Evolutionary conservation across 2,113 vertebrate genomes (phyloP).

Genomic region (chimpanzee (Pan troglodytes)): NHGRI_mPanTro3-v2.1_pri NC_086015.1:14311501-14312000

Average conservation of each 20-base stretch:
- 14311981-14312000: background rate
- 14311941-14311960: background rate
- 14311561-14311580: background rate
- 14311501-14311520: no score
- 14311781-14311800: background rate
- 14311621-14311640: background rate
- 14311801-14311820: no score
- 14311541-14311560: background rate
- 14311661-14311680: background rate
- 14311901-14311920: rapidly evolving
- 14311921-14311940: background rate
- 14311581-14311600: background rate
- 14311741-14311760: background rate
- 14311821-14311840: background rate
- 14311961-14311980: background rate
- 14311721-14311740: background rate
- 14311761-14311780: background rate
- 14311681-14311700: background rate
- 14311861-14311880: background rate
- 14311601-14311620: background rate
- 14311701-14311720: background rate
- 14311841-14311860: background rate
- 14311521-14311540: background rate
- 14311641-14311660: background rate
- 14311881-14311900: background rate